Evolutionary conservation across 2,797 vertebrate species (phyloP).

Genomic region (Bothrops alternatus): DNA sequence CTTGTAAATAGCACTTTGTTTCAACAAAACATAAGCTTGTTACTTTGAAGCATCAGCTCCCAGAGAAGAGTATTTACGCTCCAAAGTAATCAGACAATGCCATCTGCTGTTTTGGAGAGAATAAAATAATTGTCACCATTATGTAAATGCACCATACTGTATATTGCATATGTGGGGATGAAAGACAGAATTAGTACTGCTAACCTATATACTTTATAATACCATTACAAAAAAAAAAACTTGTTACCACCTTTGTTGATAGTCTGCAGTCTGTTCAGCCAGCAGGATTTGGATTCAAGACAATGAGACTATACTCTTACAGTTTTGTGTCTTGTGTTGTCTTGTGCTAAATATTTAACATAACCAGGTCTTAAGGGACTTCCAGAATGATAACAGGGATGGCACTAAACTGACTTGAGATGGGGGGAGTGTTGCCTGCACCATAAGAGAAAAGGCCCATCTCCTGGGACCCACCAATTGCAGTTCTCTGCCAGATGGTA

Average conservation of each 20-base stretch:
- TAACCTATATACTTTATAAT: not conserved
- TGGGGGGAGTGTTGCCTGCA: no score
- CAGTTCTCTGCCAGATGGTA: no score
- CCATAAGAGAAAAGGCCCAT: no score
- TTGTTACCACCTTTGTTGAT: not conserved
- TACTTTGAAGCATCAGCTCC: constrained; percentile 18
- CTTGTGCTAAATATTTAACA: not conserved
- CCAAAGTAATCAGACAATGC: constrained; percentile 10
- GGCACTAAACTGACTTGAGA: no score
- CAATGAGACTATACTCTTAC: not conserved
- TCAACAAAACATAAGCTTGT: not conserved
- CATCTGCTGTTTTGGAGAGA: constrained; percentile 21
- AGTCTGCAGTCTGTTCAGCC: not conserved
- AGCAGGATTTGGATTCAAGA: not conserved
- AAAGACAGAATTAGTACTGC: not conserved
- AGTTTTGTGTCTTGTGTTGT: not conserved
- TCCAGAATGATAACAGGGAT: no score
- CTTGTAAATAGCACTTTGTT: constrained; percentile 15
- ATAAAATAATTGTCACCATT: not conserved
- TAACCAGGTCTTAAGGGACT: no score
- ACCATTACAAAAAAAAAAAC: not conserved
- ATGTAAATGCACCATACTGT: not conserved
- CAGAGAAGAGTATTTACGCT: not conserved
- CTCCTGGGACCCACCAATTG: no score
- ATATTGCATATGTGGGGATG: not conserved